A percentile compares a stretch with the other conserved stretches of the same genome.
Evolutionary conservation across 2,888 invertebrate species (phyloP).

Genomic region (Teleogryllus oceanicus): DNA sequence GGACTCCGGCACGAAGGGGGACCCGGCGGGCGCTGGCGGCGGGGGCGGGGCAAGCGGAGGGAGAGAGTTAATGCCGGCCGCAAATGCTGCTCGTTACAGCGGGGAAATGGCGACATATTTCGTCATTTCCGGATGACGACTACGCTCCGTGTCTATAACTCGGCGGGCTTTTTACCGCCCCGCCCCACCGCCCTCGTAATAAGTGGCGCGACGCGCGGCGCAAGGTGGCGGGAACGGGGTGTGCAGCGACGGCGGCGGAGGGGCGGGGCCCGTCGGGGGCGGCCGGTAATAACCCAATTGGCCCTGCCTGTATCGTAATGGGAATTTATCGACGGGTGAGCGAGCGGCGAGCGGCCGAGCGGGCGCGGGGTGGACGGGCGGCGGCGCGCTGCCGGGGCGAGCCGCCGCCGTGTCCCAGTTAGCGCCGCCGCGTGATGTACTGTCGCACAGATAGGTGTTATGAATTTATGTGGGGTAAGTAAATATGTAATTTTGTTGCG

Average conservation of each 20-base stretch:
- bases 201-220: background rate
- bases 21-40: background rate
- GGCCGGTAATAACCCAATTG: background rate
- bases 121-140: conserved; percentile 21
- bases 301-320: conserved; percentile 7
- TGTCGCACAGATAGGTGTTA: no score
- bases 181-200: background rate
- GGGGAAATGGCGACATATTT: conserved; percentile 28
- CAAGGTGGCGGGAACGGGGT: background rate
- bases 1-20: background rate
- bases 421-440: no score
- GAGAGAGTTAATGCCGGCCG: conserved; percentile 26
- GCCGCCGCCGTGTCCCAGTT: no score
- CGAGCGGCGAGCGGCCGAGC: no score
- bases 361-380: no score
- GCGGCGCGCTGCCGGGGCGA: no score
- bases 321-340: background rate
- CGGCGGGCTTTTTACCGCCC: background rate
- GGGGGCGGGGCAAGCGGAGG: background rate
- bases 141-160: background rate
- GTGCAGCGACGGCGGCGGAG: background rate
- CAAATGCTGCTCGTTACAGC: conserved; percentile 30
- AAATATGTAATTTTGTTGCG: no score
- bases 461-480: no score
- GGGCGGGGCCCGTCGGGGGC: background rate